Conservation (phyloP, 2,888 invertebrate genomes). For the Tetropium fuscum region DNA sequence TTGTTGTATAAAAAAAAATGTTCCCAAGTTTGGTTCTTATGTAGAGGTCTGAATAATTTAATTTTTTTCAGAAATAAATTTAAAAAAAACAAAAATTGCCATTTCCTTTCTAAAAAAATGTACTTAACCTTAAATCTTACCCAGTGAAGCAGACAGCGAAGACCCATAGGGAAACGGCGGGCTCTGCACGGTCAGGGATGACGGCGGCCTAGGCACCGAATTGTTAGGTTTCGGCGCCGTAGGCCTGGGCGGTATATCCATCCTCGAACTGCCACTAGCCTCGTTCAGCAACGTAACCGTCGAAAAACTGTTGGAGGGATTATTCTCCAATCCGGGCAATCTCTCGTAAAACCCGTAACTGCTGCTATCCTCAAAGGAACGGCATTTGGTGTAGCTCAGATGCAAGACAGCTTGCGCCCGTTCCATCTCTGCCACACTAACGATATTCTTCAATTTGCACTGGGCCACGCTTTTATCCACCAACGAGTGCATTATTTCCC, state of each 20-base stretch:
- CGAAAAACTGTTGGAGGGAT: conserved; percentile 26
- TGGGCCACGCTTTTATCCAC: conserved; percentile 66
- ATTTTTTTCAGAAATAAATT: too few relatives aligned
- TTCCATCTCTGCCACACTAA: conserved; percentile 66
- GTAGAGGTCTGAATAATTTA: too few relatives aligned
- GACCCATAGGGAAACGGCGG: conserved; percentile 42
- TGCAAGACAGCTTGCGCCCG: conserved; percentile 67
- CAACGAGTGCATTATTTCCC: conserved; percentile 62
- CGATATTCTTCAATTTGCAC: conserved; percentile 66
- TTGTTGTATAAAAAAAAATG: too few relatives aligned
- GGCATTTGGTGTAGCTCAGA: conserved; percentile 59
- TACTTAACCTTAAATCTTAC: conserved; percentile 25
- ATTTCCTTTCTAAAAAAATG: too few relatives aligned
- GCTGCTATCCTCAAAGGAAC: conserved; percentile 54
- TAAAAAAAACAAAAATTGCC: too few relatives aligned
- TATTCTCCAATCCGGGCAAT: background rate
- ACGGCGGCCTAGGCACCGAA: conserved; percentile 52
- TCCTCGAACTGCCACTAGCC: conserved; percentile 1
- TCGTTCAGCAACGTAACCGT: conserved; percentile 9
- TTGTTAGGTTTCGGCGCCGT: conserved; percentile 25
- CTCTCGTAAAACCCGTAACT: background rate
- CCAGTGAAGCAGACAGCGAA: conserved; percentile 23
- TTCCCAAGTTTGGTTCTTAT: too few relatives aligned
- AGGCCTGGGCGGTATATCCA: background rate
- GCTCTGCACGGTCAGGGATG: conserved; percentile 51